Evolutionary conservation across 1,140 invertebrate genomes (phyloP).

Genomic region (Stenopsyche tienmushanensis): DNA sequence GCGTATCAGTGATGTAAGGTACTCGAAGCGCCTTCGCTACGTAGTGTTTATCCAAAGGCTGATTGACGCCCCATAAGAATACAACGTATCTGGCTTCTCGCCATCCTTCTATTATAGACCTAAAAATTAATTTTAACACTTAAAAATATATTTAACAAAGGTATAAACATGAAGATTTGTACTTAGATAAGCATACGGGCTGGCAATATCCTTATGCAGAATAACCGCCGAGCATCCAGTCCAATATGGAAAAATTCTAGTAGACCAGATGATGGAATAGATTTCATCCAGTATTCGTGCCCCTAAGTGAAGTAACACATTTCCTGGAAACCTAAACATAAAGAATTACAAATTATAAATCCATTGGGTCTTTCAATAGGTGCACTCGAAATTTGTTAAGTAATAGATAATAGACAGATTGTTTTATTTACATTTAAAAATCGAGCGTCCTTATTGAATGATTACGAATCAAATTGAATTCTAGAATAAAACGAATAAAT

Average conservation of each 20-base stretch:
- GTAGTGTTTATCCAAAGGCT: constrained; percentile 65
- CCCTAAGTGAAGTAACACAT: constrained; percentile 51
- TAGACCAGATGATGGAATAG: constrained; percentile 58
- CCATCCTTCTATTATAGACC: constrained; percentile 60
- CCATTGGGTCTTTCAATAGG: no score
- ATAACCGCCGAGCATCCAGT: constrained; percentile 62
- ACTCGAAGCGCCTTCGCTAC: constrained; percentile 58
- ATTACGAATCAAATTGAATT: no score
- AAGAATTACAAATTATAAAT: background rate
- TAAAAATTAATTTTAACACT: constrained; percentile 45
- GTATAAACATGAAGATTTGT: background rate
- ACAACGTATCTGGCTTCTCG: constrained; percentile 56
- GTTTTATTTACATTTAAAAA: no score
- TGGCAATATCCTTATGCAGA: constrained; percentile 68
- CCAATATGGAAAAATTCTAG: constrained; percentile 58
- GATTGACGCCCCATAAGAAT: constrained; percentile 66
- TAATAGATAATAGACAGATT: no score
- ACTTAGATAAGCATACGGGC: constrained; percentile 50
- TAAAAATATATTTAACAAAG: constrained; percentile 1
- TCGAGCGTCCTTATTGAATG: no score
- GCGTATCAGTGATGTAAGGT: constrained; percentile 68
- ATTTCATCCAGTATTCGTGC: constrained; percentile 55
- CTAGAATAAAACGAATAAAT: constrained; percentile 36
- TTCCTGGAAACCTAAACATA: constrained; percentile 44
- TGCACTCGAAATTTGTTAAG: background rate